Base-by-base conservation (phyloP, 1,140 invertebrate genomes). In the Doryteuthis pealeii region DNA sequence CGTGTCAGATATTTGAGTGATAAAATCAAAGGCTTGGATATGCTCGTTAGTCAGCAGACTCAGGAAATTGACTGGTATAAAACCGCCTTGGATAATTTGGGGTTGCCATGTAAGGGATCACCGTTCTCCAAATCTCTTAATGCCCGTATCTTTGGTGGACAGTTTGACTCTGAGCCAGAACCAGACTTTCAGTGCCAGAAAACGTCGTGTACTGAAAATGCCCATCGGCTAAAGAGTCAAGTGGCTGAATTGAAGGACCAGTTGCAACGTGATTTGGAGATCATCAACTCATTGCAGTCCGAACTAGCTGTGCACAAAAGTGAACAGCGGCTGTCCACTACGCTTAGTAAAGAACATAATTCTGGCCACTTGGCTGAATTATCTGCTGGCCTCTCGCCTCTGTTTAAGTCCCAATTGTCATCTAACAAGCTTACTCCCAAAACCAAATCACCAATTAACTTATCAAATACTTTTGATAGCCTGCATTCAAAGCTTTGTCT, bases 221-320 rank as follows among this genome's bases (percentile, higher is more conserved):
- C 31, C 28, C 2, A 65, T 67, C 26, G 33, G 33, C 22, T 49
- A 67, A 40, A 73, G 72, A 31, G 72, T 72, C 18, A 78, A 66
- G 62, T 72, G 18, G 15, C 31, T 14, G 73, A 71, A 31, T 70
- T 78, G 28, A 78, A 78, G 65, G 72, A 74, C n/a, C 77, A 78
- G 62, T 58, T 78, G 14, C 54, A 43, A 18, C 71, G 74, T 35
- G 54, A 71, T 33, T 33, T 35, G 12, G 40, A 43, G 40, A 49
- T 71, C 12, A 71, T 71, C 70, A 35, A 45, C 33, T 40, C 70
- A 4, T 43, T 71, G 12, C 70, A 71, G 43, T 30, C 33, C 10
- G 54, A 62, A 62, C 54, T 62, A n/a, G 54, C 54, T 15, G 18
- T 35, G 14, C 22, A 43, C 14, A 70, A 70, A 18, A 43, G n/a